Base-by-base conservation (phyloP, 2,888 invertebrate species). In the Crocallis elinguaria region DNA sequence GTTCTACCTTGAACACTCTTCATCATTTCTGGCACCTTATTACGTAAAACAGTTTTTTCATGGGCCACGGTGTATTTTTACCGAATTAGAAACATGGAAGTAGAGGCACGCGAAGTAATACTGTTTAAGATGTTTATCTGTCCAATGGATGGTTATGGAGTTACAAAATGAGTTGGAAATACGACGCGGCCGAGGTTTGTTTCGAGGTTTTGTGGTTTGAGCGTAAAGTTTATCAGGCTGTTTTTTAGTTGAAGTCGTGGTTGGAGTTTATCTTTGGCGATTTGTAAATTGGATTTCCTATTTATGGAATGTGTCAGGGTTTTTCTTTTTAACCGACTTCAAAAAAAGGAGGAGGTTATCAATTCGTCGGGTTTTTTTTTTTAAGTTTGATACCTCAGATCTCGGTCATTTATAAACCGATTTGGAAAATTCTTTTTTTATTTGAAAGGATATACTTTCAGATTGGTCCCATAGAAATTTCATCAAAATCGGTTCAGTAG, bases 81-180 rank as follows among this genome's bases (percentile, higher is more conserved):
- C 78, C 76, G 64, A 80, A 82, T 78, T 82, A 82, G 74, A 77
- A 80, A 78, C 80, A 74, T 80, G 73, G 76, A 74, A 75, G 73
- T 75, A 71, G 76, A 57, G 77, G 74, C 88, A 88, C 86, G 88
- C 84, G 74, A 86, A 77, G 81, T 80, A 79, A 79, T 80, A 81
- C 73, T 72, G 69, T 76, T 25, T 9, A 64, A 84, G 88, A 88
- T 88, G 69, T 79, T 54, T 85, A 88, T 88, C 88, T 85, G 82
- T 77, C 80, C 88, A 86, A 87, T 88, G 84, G 85, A 84, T 86
- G 83, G 85, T 84, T 85, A 82, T 85, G 35, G 79, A 74, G 81
- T 84, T 81, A 82, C 79, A 79, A 79, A 85, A 82, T 79, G 71
- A 74, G 75, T 81, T 77, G 73, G 76, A 82, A 84, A 77, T 46